A percentile compares a stretch with the other conserved stretches of the same genome.
Conservation (phyloP, 2,888 invertebrate species). For the Norana najaformis region DNA sequence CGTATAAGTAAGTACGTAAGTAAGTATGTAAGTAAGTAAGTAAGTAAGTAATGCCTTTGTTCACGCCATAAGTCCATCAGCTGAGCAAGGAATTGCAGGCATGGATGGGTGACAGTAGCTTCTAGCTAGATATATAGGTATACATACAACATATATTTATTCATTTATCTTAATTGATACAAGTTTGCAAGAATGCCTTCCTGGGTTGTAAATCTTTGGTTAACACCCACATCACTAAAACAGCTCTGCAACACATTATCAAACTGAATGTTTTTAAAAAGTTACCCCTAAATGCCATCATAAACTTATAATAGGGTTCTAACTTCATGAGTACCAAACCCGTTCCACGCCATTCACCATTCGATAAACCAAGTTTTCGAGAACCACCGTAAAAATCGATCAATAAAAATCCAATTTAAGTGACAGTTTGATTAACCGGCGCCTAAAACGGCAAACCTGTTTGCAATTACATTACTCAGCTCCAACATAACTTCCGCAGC, state of each 20-base stretch:
- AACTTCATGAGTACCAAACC: not conserved
- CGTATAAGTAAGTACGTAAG: too few relatives aligned
- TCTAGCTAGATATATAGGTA: too few relatives aligned
- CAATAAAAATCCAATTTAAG: too few relatives aligned
- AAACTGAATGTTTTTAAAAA: not conserved
- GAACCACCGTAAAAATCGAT: not conserved
- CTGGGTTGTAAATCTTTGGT: too few relatives aligned
- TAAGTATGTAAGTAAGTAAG: too few relatives aligned
- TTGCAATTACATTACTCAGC: not conserved
- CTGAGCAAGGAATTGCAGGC: too few relatives aligned
- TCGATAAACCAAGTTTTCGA: not conserved
- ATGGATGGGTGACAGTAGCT: too few relatives aligned
- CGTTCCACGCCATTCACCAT: not conserved
- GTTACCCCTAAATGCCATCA: not conserved
- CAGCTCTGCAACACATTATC: not conserved
- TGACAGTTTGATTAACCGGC: not conserved
- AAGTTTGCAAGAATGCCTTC: too few relatives aligned
- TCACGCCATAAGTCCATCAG: too few relatives aligned
- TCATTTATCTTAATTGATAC: too few relatives aligned
- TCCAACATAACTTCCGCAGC: not conserved
- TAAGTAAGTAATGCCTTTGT: too few relatives aligned
- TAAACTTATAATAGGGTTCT: not conserved
- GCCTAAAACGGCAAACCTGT: not conserved
- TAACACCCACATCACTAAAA: not conserved
- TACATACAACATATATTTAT: too few relatives aligned